Base-by-base conservation (phyloP, 2,888 invertebrate species). In the Cephus pulcher region DNA sequence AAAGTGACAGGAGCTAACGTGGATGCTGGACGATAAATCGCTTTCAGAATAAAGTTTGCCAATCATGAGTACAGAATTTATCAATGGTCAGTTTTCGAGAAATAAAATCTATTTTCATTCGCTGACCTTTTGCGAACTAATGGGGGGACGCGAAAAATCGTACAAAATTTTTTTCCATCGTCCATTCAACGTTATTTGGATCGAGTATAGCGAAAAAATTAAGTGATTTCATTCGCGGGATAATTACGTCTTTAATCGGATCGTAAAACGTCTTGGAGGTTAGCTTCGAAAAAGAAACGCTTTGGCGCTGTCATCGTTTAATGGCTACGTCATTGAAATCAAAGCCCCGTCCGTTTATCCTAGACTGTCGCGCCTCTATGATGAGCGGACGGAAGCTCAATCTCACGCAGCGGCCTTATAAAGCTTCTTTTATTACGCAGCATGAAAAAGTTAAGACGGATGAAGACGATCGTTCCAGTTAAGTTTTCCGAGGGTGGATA, bases 381-480 rank as follows among this genome's bases (percentile, higher is more conserved):
- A 56, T 56, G 23, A 56, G 40, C 2, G 23, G 23, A 23, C 23
- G 23, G 23, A 56, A 56, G 40, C 40, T 56, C 6, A 56, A 56
- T 23, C 6, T 9, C 23, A 23, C 23, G 40, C 40, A 56, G 40
- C 71, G 71, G 15, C 3, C 71, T 71, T 71, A 71, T 30, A 71
- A 71, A 71, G 33, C 12, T 71, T 15, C 71, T 71, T 71, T 71
- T 71, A 71, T 71, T 71, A 33, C 71, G 30, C 71, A 33, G 33
- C 71, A 71, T 71, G 71, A 71, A 71, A 56, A 71, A 71, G 71
- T 71, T 71, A 30, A 71, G 32, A 71, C 32, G 33, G 33, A 71
- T 33, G 71, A 71, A 33, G 32, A 71, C 33, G 32, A 71, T 33
- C 32, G 71, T 30, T 30, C 15, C 12, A 32, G 12, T 15, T 33